Conservation (phyloP, 2,888 invertebrate species). For the Lumbricus terrestris region DNA sequence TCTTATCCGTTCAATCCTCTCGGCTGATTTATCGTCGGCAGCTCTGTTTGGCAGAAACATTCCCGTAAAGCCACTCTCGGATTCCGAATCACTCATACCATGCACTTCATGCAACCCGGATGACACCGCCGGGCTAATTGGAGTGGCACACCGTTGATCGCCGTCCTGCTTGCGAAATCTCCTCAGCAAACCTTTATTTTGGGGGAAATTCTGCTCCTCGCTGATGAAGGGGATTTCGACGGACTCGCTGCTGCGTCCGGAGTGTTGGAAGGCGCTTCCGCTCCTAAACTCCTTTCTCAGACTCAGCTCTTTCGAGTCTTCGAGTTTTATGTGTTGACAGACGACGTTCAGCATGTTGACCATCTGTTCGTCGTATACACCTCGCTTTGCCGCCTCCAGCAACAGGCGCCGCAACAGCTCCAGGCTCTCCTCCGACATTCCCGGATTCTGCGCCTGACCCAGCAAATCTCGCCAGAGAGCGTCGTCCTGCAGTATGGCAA, state of each 20-base stretch:
- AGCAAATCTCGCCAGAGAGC: not conserved
- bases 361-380: not conserved
- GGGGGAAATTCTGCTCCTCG: not conserved
- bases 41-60: not conserved
- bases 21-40: not conserved
- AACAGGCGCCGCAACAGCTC: not conserved
- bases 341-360: not conserved
- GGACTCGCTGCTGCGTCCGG: not conserved
- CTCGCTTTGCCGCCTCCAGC: slow-evolving; percentile 6
- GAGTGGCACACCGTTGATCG: not conserved
- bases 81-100: not conserved
- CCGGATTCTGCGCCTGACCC: not conserved
- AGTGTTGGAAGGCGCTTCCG: not conserved
- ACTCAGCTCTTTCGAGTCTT: not conserved
- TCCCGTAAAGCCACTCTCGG: not conserved
- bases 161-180: not conserved
- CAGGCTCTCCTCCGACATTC: not conserved
- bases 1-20: not conserved
- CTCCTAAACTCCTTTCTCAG: not conserved
- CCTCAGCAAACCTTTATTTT: not conserved
- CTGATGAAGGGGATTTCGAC: not conserved
- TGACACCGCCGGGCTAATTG: not conserved
- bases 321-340: not conserved
- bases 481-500: not conserved
- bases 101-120: not conserved